Conservation (phyloP, 1,140 invertebrate species). For the Patella vulgata region DNA sequence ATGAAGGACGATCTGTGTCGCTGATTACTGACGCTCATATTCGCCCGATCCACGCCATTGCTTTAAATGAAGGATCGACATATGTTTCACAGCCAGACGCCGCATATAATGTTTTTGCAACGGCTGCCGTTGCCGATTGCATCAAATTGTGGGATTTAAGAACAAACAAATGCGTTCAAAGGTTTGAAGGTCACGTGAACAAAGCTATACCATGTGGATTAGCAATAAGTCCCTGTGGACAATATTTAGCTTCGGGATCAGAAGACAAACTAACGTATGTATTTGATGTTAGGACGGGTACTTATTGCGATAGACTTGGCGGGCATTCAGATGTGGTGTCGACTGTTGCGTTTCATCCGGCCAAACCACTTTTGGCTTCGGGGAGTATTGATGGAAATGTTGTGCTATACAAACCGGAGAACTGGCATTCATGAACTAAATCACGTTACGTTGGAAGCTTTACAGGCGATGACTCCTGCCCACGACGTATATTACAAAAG, state of each 20-base stretch:
- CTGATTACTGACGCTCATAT: conserved; percentile 56
- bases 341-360: conserved; percentile 59
- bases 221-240: conserved; percentile 62
- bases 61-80: conserved; percentile 64
- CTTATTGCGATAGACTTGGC: conserved; percentile 51
- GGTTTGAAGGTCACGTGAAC: conserved; percentile 60
- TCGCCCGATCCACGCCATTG: conserved; percentile 57
- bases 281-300: conserved; percentile 57
- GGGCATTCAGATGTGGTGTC: conserved; percentile 61
- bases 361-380: conserved; percentile 37
- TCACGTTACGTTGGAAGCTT: neutral
- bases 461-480: neutral
- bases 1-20: conserved; percentile 53
- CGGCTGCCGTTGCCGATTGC: conserved; percentile 60
- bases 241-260: conserved; percentile 61
- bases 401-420: conserved; percentile 20
- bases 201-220: conserved; percentile 57
- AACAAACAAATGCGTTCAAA: conserved; percentile 58
- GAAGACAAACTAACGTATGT: conserved; percentile 64
- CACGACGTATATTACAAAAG: too few relatives aligned
- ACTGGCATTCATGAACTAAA: neutral
- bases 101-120: conserved; percentile 66
- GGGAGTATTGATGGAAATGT: conserved; percentile 30
- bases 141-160: conserved; percentile 68
- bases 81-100: conserved; percentile 54